Evolutionary conservation across 2,113 vertebrate species (phyloP), one percentile per base, ranked within the genome.

Genomic region (Nannobrachium achirus): DNA sequence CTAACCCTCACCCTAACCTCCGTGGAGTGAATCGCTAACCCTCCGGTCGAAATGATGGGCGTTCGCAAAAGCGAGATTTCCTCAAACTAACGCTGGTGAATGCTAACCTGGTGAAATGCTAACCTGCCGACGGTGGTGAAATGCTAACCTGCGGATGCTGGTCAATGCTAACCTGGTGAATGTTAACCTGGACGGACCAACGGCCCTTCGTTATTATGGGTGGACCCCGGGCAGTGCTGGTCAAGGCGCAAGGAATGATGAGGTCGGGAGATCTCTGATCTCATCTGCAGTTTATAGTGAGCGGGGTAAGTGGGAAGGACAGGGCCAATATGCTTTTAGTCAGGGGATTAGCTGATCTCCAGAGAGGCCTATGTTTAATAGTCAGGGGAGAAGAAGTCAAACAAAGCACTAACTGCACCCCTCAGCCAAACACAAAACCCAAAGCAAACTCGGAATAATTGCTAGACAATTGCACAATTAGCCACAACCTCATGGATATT

Each of bases 381-480:
- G 46, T 20, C 56, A 50, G 25, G 39, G 57, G 19, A 68, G 74
- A 78, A 81, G 79, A 89, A 82, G 82, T 91, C 82, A 88, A 91
- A 93, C 88, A 92, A 91, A 89, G 81, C 78, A 33, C 25, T 11
- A 33, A 63, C 76, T 67, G 57, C 73, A 73, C 82, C 88, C 83
- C 76, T 57, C 64, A 51, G 20, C 53, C 58, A 51, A 62, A 66
- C 73, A 25, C 60, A 90, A 92, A 93, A 89, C 73, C 89, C 82
- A 86, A 73, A 81, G 84, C 76, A 92, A 93, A 92, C 90, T 82
- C 72, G 52, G 79, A 38, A 19, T 93, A 92, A 93, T 92, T 88
- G 83, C 83, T 82, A 86, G 91, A 94, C 92, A 94, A 92, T 91
- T 83, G 83, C 81, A 88, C 91, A 93, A 92, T 94, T 94, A 93